A percentile compares a stretch with the other conserved stretches of the same genome.
Evolutionary conservation across 1,140 invertebrate species (phyloP).

Genomic region (Zeugodacus cucurbitae): DNA sequence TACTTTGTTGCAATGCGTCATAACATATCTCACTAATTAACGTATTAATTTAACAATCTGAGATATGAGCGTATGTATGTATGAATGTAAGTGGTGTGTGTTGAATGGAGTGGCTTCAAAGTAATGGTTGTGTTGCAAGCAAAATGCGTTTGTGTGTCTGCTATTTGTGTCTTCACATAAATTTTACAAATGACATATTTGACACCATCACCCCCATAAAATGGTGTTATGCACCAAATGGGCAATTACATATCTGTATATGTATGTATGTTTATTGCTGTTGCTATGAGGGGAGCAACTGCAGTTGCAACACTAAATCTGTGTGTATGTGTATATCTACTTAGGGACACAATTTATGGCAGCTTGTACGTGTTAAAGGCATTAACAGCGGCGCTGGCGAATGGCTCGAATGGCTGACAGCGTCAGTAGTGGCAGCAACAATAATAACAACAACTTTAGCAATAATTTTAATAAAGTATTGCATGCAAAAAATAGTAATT

Average conservation of each 20-base stretch:
- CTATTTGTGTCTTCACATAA: not conserved
- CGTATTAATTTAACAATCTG: not conserved
- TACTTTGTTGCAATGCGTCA: not conserved
- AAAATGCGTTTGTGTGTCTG: not conserved
- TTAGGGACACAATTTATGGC: not conserved
- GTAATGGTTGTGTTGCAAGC: not conserved
- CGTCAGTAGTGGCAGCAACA: not conserved
- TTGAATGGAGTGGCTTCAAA: not conserved
- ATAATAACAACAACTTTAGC: not conserved
- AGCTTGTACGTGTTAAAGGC: not conserved
- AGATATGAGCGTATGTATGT: not conserved
- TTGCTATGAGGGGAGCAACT: not conserved
- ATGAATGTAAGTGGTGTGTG: too few relatives aligned
- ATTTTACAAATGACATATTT: conserved; percentile 11
- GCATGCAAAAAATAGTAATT: not conserved
- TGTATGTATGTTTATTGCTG: not conserved
- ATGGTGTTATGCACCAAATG: not conserved
- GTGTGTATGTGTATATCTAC: not conserved
- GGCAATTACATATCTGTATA: not conserved
- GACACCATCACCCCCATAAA: not conserved
- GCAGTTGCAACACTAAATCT: not conserved
- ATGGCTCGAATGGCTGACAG: not conserved
- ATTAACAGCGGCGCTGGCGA: not conserved
- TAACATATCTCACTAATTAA: not conserved
- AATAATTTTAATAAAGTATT: not conserved